These are phyloP conservation scores for Trissonchulus latispiculum DNA, from an alignment of 2,888 invertebrate species.

Conservation along the genomic window DNA sequence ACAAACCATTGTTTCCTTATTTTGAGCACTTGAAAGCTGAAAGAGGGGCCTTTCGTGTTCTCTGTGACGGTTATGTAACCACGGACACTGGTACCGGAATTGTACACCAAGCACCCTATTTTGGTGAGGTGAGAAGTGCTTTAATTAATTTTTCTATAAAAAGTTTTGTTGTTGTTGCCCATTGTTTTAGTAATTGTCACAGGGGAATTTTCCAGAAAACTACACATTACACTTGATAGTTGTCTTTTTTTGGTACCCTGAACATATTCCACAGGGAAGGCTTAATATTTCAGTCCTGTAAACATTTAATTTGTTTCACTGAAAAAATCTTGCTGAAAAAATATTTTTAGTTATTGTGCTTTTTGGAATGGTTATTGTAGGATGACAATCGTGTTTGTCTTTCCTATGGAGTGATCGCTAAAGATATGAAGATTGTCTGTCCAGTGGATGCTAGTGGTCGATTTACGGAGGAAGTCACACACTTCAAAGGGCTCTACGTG, in stretches of 20 bases:
- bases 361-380: too few relatives aligned
- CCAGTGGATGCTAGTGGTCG: slow-evolving; percentile 84
- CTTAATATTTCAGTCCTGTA: too few relatives aligned
- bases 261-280: too few relatives aligned
- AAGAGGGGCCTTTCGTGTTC: slow-evolving; percentile 65
- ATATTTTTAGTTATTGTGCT: too few relatives aligned
- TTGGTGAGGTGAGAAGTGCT: slow-evolving; percentile 77
- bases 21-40: slow-evolving; percentile 55
- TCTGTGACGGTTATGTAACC: slow-evolving; percentile 83
- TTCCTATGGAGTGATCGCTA: slow-evolving; percentile 64
- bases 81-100: slow-evolving; percentile 93
- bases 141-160: too few relatives aligned
- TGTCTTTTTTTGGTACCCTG: too few relatives aligned
- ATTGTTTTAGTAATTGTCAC: too few relatives aligned
- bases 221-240: too few relatives aligned
- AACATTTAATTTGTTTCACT: too few relatives aligned
- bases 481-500: slow-evolving; percentile 80
- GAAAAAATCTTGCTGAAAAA: too few relatives aligned
- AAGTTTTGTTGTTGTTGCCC: too few relatives aligned
- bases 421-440: slow-evolving; percentile 73
- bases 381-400: slow-evolving; percentile 76
- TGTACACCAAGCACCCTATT: slow-evolving; percentile 97
- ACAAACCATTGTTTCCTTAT: slow-evolving; percentile 81
- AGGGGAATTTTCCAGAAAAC: too few relatives aligned
- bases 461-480: slow-evolving; percentile 69